These are phyloP conservation scores for Aptenodytes patagonicus DNA, from an alignment of 2,113 vertebrate genomes.

Conservation along the genomic window DNA sequence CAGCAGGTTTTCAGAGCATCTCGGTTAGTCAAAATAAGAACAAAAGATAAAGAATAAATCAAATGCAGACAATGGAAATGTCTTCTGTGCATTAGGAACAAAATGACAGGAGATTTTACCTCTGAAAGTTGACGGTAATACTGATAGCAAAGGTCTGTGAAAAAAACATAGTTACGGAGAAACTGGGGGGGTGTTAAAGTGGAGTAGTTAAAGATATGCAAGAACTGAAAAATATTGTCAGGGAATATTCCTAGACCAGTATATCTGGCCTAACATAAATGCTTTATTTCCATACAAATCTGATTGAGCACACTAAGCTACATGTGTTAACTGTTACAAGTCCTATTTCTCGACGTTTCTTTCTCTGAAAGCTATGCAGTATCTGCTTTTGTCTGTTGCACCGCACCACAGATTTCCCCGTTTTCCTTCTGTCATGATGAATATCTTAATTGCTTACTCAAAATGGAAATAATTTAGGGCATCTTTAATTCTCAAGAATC, in stretches of 20 bases:
- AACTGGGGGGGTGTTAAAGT: not conserved
- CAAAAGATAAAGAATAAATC: not conserved
- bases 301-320: not conserved
- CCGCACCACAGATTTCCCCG: not conserved
- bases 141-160: not conserved
- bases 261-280: not conserved
- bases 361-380: not conserved
- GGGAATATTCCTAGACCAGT: not conserved
- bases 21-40: constrained; percentile 77
- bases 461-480: not conserved
- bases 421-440: not conserved
- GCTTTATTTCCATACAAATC: not conserved
- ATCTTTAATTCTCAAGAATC: not conserved
- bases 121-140: not conserved
- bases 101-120: not conserved
- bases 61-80: not conserved
- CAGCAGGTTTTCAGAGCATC: constrained; percentile 97
- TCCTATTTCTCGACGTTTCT: not conserved
- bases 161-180: not conserved
- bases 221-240: not conserved
- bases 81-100: not conserved
- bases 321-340: not conserved
- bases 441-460: not conserved
- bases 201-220: not conserved
- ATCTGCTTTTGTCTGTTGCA: not conserved